phyloP scores from a whole-genome alignment of 2,888 invertebrate species.

The Pomacea canaliculata region DNA sequence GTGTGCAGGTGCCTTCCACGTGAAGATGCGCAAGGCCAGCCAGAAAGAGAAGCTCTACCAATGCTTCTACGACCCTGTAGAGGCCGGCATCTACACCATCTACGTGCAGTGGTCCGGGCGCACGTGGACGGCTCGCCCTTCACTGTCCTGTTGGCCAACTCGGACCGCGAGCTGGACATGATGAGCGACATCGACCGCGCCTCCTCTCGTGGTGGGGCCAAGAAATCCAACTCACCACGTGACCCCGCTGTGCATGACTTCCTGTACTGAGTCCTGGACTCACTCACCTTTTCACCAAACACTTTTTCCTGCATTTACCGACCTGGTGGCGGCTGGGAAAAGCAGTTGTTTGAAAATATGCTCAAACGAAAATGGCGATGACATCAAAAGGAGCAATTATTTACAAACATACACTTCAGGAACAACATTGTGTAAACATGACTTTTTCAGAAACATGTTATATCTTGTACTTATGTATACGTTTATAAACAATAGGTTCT shows the following conservation, averaged over 20 bases:
- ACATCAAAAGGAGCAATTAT: too few species aligned
- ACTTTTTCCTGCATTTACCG: too few species aligned
- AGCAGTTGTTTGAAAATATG: too few species aligned
- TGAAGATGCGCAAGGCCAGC: conserved; percentile 55
- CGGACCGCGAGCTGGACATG: conserved; percentile 40
- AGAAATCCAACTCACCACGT: background rate
- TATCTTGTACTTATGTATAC: too few species aligned
- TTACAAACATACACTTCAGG: too few species aligned
- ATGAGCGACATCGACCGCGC: conserved; percentile 2
- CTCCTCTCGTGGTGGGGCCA: background rate
- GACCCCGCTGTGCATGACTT: background rate
- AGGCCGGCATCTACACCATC: conserved; percentile 56
- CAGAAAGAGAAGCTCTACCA: conserved; percentile 57
- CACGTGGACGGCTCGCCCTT: conserved; percentile 56
- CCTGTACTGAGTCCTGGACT: background rate
- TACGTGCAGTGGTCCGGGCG: conserved; percentile 57
- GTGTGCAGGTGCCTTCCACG: conserved; percentile 55
- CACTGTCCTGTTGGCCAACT: conserved; percentile 42
- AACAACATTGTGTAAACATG: too few species aligned
- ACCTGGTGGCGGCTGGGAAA: too few species aligned
- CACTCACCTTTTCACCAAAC: background rate
- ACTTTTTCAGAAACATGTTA: too few species aligned
- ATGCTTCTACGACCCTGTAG: conserved; percentile 56
- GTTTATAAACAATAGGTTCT: too few species aligned
- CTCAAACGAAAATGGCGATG: too few species aligned